Conservation (phyloP, 2,797 vertebrate genomes). For the Carapus acus region DNA sequence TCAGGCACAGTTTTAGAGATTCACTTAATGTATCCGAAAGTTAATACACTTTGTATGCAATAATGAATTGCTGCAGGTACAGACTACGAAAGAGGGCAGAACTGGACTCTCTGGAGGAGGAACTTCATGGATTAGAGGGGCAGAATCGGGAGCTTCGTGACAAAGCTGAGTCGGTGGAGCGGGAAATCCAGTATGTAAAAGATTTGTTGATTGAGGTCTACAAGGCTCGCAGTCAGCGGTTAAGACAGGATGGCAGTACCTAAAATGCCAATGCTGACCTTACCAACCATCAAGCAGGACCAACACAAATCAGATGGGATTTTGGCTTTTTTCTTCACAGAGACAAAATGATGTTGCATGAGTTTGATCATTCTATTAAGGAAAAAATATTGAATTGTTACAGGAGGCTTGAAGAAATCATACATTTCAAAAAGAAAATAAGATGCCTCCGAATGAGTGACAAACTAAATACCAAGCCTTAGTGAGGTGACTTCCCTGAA, state of each 20-base stretch:
- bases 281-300: slow-evolving; percentile 43
- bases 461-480: slow-evolving; percentile 55
- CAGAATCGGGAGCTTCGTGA: slow-evolving; percentile 86
- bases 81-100: slow-evolving; percentile 89
- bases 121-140: slow-evolving; percentile 85
- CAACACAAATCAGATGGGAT: slow-evolving; percentile 38
- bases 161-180: slow-evolving; percentile 89
- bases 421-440: slow-evolving; percentile 33
- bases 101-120: slow-evolving; percentile 86
- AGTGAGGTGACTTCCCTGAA: slow-evolving; percentile 57
- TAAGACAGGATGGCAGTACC: slow-evolving; percentile 78
- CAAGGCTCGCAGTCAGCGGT: slow-evolving; percentile 89
- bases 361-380: slow-evolving; percentile 66
- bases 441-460: slow-evolving; percentile 45
- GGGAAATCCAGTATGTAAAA: slow-evolving; percentile 93
- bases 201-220: slow-evolving; percentile 94
- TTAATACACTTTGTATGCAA: slow-evolving; percentile 22
- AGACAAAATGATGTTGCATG: slow-evolving; percentile 65
- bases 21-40: slow-evolving; percentile 10
- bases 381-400: slow-evolving; percentile 41
- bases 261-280: slow-evolving; percentile 57
- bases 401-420: slow-evolving; percentile 35
- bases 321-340: slow-evolving; percentile 45
- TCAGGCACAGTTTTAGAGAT: too few relatives aligned
- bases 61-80: slow-evolving; percentile 70